phyloP scores from a whole-genome alignment of 2,797 vertebrate genomes.

The Synanceia verrucosa region DNA sequence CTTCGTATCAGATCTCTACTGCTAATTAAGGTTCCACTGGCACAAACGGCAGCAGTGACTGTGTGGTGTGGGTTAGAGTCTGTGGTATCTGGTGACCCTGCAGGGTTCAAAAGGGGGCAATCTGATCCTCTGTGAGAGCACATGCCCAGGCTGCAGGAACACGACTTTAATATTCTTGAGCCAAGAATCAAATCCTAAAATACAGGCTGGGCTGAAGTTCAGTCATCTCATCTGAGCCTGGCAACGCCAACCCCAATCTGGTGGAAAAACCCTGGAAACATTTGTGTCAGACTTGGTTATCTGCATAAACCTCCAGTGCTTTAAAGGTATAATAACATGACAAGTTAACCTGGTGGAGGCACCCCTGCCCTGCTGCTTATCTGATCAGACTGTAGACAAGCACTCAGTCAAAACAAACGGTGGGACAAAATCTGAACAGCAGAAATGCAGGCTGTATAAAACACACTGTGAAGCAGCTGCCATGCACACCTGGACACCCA shows the following conservation, averaged over 20 bases:
- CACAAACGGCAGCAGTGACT: background rate
- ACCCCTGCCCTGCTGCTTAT: conserved; percentile 10
- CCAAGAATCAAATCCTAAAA: conserved; percentile 29
- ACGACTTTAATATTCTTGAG: conserved; percentile 7
- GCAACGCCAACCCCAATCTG: conserved; percentile 11
- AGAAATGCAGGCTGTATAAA: conserved; percentile 52
- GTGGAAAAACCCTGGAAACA: conserved; percentile 6
- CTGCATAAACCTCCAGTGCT: too few relatives aligned
- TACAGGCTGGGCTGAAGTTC: background rate
- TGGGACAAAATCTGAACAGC: conserved; percentile 34
- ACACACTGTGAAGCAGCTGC: conserved; percentile 8
- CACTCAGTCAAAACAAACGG: conserved; percentile 54
- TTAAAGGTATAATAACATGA: too few relatives aligned
- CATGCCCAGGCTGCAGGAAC: conserved; percentile 6
- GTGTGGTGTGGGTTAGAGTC: conserved; percentile 18
- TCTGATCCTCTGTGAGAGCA: conserved; percentile 31
- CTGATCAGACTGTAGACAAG: conserved; percentile 21
- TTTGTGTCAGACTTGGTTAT: conserved; percentile 17
- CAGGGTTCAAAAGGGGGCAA: conserved; percentile 41
- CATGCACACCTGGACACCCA: background rate
- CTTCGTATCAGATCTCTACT: background rate
- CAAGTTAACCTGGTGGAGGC: background rate
- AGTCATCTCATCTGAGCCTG: conserved; percentile 32
- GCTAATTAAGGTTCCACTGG: conserved; percentile 16
- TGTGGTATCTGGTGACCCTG: conserved; percentile 9